These are phyloP conservation scores for Trachythela sp. DNA, from an alignment of 64 coral and sea anemone genomes.

Conservation along the genomic window DNA sequence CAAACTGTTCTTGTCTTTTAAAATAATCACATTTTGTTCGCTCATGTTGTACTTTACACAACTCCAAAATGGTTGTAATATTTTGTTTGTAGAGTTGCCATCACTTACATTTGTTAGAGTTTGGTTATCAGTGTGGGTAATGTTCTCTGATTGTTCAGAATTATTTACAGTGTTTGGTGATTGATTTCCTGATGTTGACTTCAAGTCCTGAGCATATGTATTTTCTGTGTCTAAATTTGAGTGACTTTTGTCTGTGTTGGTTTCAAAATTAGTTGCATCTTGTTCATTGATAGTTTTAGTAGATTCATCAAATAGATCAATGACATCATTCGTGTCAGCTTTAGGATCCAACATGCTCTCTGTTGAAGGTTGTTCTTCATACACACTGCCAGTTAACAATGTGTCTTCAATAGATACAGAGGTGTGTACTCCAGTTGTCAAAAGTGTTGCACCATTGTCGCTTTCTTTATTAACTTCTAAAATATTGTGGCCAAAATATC, in stretches of 20 bases:
- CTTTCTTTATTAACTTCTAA: not conserved
- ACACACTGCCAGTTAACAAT: not conserved
- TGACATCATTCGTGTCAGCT: not conserved
- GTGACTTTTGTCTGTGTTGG: not conserved
- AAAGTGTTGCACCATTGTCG: not conserved
- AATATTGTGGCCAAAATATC: not conserved
- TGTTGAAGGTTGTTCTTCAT: not conserved
- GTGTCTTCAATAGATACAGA: not conserved
- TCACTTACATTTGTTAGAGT: not conserved
- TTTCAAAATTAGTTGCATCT: too few relatives aligned
- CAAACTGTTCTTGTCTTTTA: not conserved
- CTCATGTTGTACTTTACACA: not conserved
- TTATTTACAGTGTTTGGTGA: not conserved
- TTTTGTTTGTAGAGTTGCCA: not conserved
- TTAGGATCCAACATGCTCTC: not conserved
- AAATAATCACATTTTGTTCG: not conserved
- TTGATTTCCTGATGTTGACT: not conserved
- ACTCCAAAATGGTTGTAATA: not conserved
- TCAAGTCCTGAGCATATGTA: not conserved
- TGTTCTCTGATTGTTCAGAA: not conserved
- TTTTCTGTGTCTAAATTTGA: not conserved
- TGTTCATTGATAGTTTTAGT: too few relatives aligned
- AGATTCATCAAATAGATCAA: not conserved
- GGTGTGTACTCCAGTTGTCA: not conserved
- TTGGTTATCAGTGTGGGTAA: not conserved